Conservation (phyloP, 2,888 invertebrate species). For the Drosophila quinaria region DNA sequence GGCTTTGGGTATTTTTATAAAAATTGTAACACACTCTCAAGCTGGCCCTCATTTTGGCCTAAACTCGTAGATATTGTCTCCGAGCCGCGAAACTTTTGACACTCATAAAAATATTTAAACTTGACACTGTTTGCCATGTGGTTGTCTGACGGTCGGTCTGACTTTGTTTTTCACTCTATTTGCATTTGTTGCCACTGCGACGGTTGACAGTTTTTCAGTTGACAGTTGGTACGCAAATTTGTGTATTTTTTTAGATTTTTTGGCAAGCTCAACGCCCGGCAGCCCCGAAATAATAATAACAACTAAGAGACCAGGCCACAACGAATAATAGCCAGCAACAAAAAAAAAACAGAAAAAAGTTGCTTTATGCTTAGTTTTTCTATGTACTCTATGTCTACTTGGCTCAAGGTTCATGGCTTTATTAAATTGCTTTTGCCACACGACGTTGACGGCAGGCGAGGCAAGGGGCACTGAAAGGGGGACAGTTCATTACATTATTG, state of each 20-base stretch:
- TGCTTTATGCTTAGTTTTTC: slow-evolving; percentile 53
- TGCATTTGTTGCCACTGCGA: slow-evolving; percentile 30
- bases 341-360: slow-evolving; percentile 16
- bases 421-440: slow-evolving; percentile 72
- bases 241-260: slow-evolving; percentile 22
- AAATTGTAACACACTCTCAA: slow-evolving; percentile 29
- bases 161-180: slow-evolving; percentile 36
- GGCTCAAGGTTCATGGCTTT: slow-evolving; percentile 77
- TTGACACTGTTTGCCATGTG: slow-evolving; percentile 65
- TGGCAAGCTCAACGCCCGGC: slow-evolving; percentile 57
- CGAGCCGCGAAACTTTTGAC: slow-evolving; percentile 37
- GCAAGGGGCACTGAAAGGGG: background rate
- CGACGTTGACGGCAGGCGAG: slow-evolving; percentile 21
- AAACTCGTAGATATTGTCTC: slow-evolving; percentile 13
- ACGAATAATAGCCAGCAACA: slow-evolving; percentile 35
- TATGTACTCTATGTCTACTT: slow-evolving; percentile 61
- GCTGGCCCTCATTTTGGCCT: slow-evolving; percentile 21
- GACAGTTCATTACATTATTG: slow-evolving; percentile 43
- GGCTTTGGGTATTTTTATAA: background rate
- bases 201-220: slow-evolving; percentile 58
- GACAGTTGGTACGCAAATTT: slow-evolving; percentile 42
- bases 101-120: slow-evolving; percentile 64
- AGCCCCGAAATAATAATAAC: slow-evolving; percentile 61
- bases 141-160: slow-evolving; percentile 18
- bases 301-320: slow-evolving; percentile 41